A percentile compares a stretch with the other conserved stretches of the same genome.
phyloP scores from a whole-genome alignment of 2,888 invertebrate genomes.

The Lysandra coridon region DNA sequence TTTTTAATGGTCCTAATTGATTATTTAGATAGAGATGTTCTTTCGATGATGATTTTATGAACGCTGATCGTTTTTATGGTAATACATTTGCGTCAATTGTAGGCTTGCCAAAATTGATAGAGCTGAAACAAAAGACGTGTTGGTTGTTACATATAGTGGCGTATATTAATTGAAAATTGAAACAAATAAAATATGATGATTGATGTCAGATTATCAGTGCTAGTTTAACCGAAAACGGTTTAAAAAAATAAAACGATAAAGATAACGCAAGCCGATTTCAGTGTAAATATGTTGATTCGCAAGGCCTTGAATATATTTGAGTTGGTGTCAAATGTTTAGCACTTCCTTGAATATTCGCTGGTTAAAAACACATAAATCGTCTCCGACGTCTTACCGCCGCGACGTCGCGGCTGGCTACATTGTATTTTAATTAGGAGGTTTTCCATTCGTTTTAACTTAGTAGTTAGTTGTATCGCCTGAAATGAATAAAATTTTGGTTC shows the following conservation, averaged over 20 bases:
- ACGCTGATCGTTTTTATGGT: conserved; percentile 2
- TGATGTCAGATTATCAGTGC: background rate
- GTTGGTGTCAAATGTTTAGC: conserved; percentile 28
- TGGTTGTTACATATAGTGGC: background rate
- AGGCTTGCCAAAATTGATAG: background rate
- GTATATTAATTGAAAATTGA: background rate
- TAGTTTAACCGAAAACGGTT: background rate
- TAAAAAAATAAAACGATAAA: conserved; percentile 25
- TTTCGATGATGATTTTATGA: background rate
- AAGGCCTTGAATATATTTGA: conserved; percentile 28
- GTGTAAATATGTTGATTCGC: conserved; percentile 27
- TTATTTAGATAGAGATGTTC: conserved; percentile 10
- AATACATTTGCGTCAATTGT: conserved; percentile 17
- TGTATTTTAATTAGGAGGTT: conserved; percentile 17
- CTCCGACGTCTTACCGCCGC: background rate
- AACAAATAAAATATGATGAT: background rate
- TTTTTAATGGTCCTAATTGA: background rate
- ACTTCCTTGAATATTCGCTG: conserved; percentile 24
- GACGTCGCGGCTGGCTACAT: background rate
- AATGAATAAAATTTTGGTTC: background rate
- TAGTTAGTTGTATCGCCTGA: background rate
- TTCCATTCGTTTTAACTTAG: background rate
- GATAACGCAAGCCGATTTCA: conserved; percentile 16
- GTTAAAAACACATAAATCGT: conserved; percentile 27
- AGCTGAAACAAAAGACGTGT: background rate